Evolutionary conservation across 2,888 invertebrate species (phyloP).

Genomic region (Melanchra persicariae): DNA sequence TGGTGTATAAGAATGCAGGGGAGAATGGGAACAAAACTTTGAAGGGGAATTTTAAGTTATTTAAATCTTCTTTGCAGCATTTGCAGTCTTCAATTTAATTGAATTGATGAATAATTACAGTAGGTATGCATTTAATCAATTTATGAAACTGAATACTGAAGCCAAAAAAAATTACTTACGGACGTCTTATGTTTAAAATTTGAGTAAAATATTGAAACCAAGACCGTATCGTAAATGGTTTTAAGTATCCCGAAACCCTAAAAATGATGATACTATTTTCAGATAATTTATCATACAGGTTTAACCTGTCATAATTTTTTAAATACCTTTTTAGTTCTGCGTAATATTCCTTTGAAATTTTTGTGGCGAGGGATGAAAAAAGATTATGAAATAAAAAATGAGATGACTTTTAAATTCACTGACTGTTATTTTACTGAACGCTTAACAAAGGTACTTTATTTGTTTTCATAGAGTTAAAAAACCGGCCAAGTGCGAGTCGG

Average conservation of each 20-base stretch:
- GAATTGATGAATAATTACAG: background rate
- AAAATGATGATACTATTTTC: conserved; percentile 12
- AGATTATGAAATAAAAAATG: conserved; percentile 24
- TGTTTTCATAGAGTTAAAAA: background rate
- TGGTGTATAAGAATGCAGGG: too few relatives aligned
- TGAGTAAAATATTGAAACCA: background rate
- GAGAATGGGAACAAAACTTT: too few relatives aligned
- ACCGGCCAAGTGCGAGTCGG: too few relatives aligned
- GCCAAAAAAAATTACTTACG: background rate
- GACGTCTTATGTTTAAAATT: background rate
- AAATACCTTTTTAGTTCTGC: background rate
- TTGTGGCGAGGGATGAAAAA: background rate
- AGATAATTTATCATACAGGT: conserved; percentile 10
- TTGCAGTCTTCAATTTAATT: too few relatives aligned
- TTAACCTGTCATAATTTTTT: background rate
- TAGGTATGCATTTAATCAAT: background rate
- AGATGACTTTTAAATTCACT: conserved; percentile 22
- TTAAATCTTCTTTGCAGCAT: too few relatives aligned
- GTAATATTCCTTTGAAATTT: conserved; percentile 28
- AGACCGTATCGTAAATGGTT: background rate
- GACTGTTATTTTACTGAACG: background rate
- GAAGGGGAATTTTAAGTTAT: too few relatives aligned
- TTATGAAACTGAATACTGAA: conserved; percentile 8
- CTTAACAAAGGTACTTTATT: background rate
- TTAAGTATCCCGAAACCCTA: background rate